Conservation (phyloP, 2,888 invertebrate species). For the Alentia gelatinosa region DNA sequence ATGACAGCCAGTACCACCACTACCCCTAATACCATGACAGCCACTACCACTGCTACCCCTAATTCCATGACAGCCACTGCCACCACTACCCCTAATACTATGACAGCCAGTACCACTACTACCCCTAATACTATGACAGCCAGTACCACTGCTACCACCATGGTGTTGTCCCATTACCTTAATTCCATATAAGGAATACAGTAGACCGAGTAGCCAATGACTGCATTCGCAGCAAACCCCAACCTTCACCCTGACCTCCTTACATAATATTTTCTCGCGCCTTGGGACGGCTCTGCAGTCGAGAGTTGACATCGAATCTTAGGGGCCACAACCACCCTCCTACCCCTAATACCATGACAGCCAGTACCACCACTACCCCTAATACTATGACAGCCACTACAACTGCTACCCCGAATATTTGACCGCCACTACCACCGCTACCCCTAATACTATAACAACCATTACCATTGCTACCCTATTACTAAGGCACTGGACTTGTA, state of each 20-base stretch:
- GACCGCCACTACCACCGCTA: not conserved
- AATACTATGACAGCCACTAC: not conserved
- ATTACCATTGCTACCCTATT: not conserved
- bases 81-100: not conserved
- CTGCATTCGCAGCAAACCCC: too few species aligned
- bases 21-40: not conserved
- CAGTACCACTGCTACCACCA: too few species aligned
- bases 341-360: too few species aligned
- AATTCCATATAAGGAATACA: too few species aligned
- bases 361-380: not conserved
- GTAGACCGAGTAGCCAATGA: too few species aligned
- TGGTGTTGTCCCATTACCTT: too few species aligned
- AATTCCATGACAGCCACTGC: not conserved
- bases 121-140: not conserved
- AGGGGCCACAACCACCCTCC: too few species aligned
- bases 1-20: not conserved
- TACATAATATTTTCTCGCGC: too few species aligned
- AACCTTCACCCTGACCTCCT: too few species aligned
- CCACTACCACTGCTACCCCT: not conserved
- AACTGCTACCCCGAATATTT: not conserved
- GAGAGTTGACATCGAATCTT: too few species aligned
- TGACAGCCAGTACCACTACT: not conserved
- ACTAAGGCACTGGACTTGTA: not conserved
- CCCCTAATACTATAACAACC: not conserved
- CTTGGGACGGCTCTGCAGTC: too few species aligned